These are phyloP conservation scores for Micromys minutus DNA, from an alignment of 2,113 vertebrate species.

Conservation along the genomic window DNA sequence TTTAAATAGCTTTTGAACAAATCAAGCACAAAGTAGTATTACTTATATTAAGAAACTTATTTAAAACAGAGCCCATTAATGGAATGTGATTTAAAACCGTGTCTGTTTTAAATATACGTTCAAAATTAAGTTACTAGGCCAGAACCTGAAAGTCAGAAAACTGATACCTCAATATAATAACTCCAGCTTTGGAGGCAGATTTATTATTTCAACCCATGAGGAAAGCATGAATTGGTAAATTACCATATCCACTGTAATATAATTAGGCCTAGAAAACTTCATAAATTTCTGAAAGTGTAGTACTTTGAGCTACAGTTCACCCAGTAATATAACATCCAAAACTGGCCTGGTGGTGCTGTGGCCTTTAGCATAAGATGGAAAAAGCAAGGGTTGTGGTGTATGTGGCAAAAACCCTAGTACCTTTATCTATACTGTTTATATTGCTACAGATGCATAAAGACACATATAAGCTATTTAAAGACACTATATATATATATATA, in stretches of 20 bases:
- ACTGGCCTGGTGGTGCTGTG: background rate
- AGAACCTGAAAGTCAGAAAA: constrained; percentile 65
- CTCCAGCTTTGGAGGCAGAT: constrained; percentile 46
- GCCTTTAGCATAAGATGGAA: background rate
- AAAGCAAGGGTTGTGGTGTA: background rate
- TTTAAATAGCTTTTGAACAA: constrained; percentile 70
- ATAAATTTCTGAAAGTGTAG: constrained; percentile 46
- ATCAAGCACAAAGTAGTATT: constrained; percentile 60
- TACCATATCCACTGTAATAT: constrained; percentile 11
- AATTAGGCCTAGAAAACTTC: constrained; percentile 15
- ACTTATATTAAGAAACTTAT: constrained; percentile 62
- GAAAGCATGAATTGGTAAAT: constrained; percentile 48
- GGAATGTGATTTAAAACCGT: constrained; percentile 67
- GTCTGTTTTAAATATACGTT: constrained; percentile 71
- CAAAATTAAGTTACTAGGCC: constrained; percentile 60
- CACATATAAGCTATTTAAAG: no score
- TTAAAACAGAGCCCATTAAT: constrained; percentile 71
- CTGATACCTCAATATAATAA: constrained; percentile 48
- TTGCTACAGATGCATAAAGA: background rate
- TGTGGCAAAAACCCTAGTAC: background rate
- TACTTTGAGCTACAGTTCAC: constrained; percentile 55
- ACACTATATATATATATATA: background rate
- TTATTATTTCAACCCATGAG: constrained; percentile 57
- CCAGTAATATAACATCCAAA: background rate
- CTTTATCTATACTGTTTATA: background rate